phyloP scores from a whole-genome alignment of 1,140 invertebrate genomes.

The Aplysia californica region DNA sequence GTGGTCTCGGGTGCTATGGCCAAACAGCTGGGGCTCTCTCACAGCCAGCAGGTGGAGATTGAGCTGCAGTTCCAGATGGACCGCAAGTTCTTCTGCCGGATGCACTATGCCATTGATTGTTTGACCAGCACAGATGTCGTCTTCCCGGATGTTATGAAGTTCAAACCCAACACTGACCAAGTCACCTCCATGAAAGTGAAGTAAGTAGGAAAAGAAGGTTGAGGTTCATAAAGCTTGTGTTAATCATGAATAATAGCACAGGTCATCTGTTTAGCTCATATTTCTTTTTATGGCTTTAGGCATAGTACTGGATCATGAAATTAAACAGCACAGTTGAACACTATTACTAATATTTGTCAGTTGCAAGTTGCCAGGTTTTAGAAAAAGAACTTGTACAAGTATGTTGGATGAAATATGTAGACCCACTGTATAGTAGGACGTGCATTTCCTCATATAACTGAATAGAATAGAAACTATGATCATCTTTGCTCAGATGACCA shows the following conservation, averaged over 20 bases:
- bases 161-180: constrained; percentile 49
- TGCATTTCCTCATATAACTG: no score
- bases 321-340: no score
- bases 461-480: no score
- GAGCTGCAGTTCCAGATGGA: constrained; percentile 64
- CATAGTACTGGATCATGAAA: no score
- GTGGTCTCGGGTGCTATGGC: constrained; percentile 46
- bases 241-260: background rate
- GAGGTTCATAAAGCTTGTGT: no score
- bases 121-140: constrained; percentile 53
- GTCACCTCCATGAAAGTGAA: constrained; percentile 43
- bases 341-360: no score
- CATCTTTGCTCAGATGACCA: no score
- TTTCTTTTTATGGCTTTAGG: background rate
- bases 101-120: constrained; percentile 60
- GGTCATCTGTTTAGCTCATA: background rate
- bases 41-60: constrained; percentile 32
- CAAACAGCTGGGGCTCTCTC: constrained; percentile 39
- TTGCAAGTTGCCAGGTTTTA: no score
- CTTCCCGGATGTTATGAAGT: constrained; percentile 58
- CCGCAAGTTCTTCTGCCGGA: constrained; percentile 53
- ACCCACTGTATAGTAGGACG: no score
- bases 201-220: no score
- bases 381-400: no score
- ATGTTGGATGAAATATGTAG: no score